Evolutionary conservation across 2,797 vertebrate species (phyloP), one percentile per base, ranked within the genome.

Genomic region (Molossus alvarezi): DNA sequence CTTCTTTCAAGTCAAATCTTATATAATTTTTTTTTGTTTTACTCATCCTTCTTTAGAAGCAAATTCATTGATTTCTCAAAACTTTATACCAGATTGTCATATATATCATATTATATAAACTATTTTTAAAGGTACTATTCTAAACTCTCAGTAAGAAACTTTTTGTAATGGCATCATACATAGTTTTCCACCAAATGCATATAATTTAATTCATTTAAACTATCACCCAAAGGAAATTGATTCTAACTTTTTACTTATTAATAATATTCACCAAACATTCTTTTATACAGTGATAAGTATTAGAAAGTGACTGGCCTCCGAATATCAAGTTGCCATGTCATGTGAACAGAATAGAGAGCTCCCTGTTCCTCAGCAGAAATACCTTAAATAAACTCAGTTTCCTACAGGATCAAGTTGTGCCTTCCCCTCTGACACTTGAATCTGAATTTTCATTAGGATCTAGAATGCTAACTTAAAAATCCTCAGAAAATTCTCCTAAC

Each of bases 191-290:
- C 9, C 3, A 92, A 90, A 80, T 20, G 72, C 4, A 29, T 37
- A 20, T 41, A 83, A 25, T 3, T 81, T 91, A 57, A 62, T 14
- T 91, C 86, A 60, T 76, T 76, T 90, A 92, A 80, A 18, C 29
- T 92, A 53, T 77, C 85, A 45, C 1, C 18, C 17, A 86, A 13
- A 21, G 9, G 6, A 55, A 27, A 77, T 12, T 62, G 14, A 85
- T 92, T 94, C 2, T 3, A 48, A n/a, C 4, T 57, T 81, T 88
- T 77, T 21, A 29, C 25, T 92, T 62, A 21, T 93, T 25, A 37
- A 41, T 3, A 65, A 2, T 12, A 91, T 41, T 76, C 15, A 75
- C 14, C 29, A 89, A 82, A 48, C n/a, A 85, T 23, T 9, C 25
- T 60, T 33, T 88, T 33, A 0, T 55, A 69, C 21, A 76, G 6